Percentiles rank a stretch among this genome's conserved stretches.
phyloP scores from a whole-genome alignment of 1,140 invertebrate species.

The Rhynchophorus ferrugineus region DNA sequence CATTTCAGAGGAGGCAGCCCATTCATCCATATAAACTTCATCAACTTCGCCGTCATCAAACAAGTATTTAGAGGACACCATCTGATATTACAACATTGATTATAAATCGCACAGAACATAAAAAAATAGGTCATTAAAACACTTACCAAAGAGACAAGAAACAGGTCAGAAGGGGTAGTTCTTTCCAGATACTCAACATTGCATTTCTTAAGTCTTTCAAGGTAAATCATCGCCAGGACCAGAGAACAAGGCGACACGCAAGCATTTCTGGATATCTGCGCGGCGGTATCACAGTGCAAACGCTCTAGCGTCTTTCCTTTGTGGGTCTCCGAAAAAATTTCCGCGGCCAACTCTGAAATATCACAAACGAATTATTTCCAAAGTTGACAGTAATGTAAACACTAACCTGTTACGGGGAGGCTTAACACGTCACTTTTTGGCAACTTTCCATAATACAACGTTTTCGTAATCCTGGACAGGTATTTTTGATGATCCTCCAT shows the following conservation, averaged over 20 bases:
- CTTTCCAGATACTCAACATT: conserved; percentile 76
- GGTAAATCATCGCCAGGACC: conserved; percentile 75
- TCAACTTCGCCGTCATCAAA: conserved; percentile 86
- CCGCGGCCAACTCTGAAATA: conserved; percentile 67
- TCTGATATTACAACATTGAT: conserved; percentile 48
- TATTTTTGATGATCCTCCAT: conserved; percentile 65
- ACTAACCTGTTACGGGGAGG: conserved; percentile 69
- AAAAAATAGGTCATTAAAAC: background rate
- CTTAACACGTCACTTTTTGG: conserved; percentile 63
- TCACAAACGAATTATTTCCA: background rate
- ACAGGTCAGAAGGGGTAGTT: conserved; percentile 80
- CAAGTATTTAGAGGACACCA: conserved; percentile 92
- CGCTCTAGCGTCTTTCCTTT: conserved; percentile 65
- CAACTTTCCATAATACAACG: conserved; percentile 75
- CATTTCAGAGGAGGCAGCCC: conserved; percentile 74
- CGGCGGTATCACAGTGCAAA: conserved; percentile 70
- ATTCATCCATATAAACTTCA: conserved; percentile 81
- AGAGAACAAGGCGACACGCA: conserved; percentile 81
- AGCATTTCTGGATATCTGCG: conserved; percentile 66
- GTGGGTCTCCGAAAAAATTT: conserved; percentile 67
- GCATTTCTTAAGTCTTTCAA: conserved; percentile 71
- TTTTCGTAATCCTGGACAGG: conserved; percentile 70
- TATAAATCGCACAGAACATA: background rate
- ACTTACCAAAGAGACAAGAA: conserved; percentile 83
- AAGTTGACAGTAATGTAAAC: conserved; percentile 7